phyloP scores from a whole-genome alignment of 1,140 invertebrate species.

The Cardiocondyla obscurior region DNA sequence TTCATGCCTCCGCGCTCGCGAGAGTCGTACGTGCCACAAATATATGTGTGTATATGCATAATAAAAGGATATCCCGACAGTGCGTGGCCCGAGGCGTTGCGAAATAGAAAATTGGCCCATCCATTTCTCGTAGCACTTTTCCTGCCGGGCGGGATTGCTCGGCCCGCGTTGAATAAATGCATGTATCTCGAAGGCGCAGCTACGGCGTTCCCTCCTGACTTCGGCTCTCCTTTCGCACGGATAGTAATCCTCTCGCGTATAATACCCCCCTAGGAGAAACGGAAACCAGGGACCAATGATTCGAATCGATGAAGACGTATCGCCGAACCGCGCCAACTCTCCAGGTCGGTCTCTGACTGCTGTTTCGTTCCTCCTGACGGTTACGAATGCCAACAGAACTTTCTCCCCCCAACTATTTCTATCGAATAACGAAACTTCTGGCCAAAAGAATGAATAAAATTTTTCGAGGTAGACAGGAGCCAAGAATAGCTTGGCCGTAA shows the following conservation, averaged over 20 bases:
- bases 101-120: conserved; percentile 81
- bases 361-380: conserved; percentile 16
- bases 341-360: neutral
- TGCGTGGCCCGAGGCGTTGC: conserved; percentile 63
- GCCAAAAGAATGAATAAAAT: neutral
- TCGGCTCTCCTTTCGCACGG: conserved; percentile 48
- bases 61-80: conserved; percentile 61
- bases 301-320: conserved; percentile 50
- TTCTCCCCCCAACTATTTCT: neutral
- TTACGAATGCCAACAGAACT: conserved; percentile 27
- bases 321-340: conserved; percentile 21
- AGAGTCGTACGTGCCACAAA: conserved; percentile 26
- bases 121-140: conserved; percentile 76
- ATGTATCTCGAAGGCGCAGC: conserved; percentile 72
- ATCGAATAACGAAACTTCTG: neutral
- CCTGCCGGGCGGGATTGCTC: conserved; percentile 71
- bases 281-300: conserved; percentile 43
- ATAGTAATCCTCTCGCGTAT: conserved; percentile 31
- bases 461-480: neutral
- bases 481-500: neutral
- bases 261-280: conserved; percentile 22
- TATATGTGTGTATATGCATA: conserved; percentile 47
- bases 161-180: conserved; percentile 76
- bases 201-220: conserved; percentile 45
- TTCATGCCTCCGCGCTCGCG: neutral